Conservation (phyloP, 2,113 vertebrate species). For the Sphyrna mokarran region DNA sequence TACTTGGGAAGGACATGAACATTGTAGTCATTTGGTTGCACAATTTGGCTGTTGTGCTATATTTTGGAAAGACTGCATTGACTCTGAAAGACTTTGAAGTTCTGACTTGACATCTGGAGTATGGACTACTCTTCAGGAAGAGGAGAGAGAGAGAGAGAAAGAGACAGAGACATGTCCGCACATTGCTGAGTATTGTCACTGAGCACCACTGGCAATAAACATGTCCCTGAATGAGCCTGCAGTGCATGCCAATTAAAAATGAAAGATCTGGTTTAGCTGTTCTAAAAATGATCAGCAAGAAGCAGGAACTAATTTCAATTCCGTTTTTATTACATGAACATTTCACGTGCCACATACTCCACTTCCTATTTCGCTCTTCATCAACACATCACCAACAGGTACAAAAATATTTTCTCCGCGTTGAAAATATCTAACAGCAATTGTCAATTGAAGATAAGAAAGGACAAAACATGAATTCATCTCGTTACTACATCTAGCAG, state of each 20-base stretch:
- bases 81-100: not conserved
- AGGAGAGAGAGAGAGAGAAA: too few relatives aligned
- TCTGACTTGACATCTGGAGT: not conserved
- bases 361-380: not conserved
- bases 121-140: not conserved
- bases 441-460: conserved; percentile 32
- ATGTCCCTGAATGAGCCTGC: not conserved
- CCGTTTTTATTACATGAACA: conserved; percentile 16
- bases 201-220: too few relatives aligned
- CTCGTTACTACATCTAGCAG: conserved; percentile 1
- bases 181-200: too few relatives aligned
- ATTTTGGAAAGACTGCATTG: not conserved
- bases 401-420: conserved; percentile 36
- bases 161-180: not conserved
- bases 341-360: conserved; percentile 1
- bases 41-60: not conserved
- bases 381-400: conserved; percentile 4
- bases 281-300: not conserved
- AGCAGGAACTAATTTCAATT: not conserved
- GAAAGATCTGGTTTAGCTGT: not conserved
- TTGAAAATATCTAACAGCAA: conserved; percentile 36
- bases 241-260: not conserved
- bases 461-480: conserved; percentile 25
- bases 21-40: not conserved
- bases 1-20: too few relatives aligned